These are phyloP conservation scores for Eremobia ochroleuca DNA, from an alignment of 2,888 invertebrate genomes.

Conservation along the genomic window DNA sequence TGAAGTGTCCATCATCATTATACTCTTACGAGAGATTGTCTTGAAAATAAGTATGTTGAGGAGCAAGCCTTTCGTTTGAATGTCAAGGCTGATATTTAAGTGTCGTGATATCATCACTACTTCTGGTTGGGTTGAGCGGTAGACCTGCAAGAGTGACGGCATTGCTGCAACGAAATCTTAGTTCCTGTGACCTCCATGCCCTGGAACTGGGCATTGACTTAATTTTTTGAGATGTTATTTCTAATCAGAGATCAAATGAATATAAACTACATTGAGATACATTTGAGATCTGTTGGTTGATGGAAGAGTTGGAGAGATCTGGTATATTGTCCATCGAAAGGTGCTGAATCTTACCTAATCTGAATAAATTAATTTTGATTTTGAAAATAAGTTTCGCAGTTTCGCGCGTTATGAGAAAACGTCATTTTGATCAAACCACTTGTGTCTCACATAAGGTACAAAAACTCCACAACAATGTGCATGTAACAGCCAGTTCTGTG, in stretches of 20 bases:
- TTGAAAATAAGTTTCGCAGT: too few species aligned
- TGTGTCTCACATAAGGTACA: background rate
- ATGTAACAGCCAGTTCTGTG: background rate
- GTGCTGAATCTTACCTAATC: too few species aligned
- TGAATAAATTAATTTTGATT: too few species aligned
- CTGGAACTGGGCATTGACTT: background rate
- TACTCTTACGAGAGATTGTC: background rate
- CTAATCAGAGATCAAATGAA: background rate
- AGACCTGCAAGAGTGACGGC: constrained; percentile 13
- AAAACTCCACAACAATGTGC: background rate
- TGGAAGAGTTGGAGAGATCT: background rate
- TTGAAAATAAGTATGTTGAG: constrained; percentile 4
- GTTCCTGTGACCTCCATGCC: background rate
- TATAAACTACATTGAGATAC: background rate
- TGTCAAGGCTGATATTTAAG: constrained; percentile 23
- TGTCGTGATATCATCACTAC: constrained; percentile 9
- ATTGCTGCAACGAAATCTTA: constrained; percentile 2
- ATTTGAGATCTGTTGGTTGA: background rate
- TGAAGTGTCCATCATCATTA: background rate
- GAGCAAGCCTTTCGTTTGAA: background rate
- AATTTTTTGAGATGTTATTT: background rate
- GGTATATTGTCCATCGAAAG: background rate
- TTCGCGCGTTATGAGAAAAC: too few species aligned
- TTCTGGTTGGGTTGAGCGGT: background rate
- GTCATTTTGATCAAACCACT: background rate